These are phyloP conservation scores for Indri indri DNA, from an alignment of 2,113 vertebrate species.

Conservation along the genomic window DNA sequence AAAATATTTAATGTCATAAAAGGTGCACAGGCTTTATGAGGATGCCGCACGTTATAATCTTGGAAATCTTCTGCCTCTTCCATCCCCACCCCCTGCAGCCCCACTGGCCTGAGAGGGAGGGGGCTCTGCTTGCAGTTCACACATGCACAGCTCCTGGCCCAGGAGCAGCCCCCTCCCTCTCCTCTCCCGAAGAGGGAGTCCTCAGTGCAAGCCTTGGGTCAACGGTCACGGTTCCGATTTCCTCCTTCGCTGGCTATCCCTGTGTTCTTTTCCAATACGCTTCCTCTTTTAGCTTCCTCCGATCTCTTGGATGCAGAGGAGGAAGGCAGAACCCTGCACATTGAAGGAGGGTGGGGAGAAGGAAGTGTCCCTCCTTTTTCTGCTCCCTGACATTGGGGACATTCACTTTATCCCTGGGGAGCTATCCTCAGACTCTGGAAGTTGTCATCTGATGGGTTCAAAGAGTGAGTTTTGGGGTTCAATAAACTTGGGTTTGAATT, in stretches of 20 bases:
- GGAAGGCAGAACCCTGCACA: not conserved
- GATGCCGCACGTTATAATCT: not conserved
- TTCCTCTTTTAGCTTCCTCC: not conserved
- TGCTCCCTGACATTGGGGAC: not conserved
- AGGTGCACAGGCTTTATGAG: conserved; percentile 46
- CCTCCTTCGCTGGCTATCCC: not conserved
- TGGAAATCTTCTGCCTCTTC: not conserved
- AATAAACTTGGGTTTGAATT: not conserved
- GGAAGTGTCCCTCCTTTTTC: not conserved
- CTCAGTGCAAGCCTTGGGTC: not conserved
- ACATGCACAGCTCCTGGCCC: not conserved
- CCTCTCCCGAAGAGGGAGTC: not conserved
- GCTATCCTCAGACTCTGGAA: not conserved
- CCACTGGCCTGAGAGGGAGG: not conserved
- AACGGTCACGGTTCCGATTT: not conserved
- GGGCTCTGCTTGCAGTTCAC: not conserved
- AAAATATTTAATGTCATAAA: conserved; percentile 56
- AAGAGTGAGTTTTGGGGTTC: not conserved
- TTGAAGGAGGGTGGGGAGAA: not conserved
- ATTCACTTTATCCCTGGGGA: not conserved
- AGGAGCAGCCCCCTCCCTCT: not conserved
- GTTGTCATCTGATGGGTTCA: not conserved
- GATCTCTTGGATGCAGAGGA: not conserved
- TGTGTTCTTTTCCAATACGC: not conserved
- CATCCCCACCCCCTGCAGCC: too few relatives aligned